A percentile compares a stretch with the other conserved stretches of the same genome.
phyloP scores from a whole-genome alignment of 2,888 invertebrate genomes.

The Ornithoptera priamus region DNA sequence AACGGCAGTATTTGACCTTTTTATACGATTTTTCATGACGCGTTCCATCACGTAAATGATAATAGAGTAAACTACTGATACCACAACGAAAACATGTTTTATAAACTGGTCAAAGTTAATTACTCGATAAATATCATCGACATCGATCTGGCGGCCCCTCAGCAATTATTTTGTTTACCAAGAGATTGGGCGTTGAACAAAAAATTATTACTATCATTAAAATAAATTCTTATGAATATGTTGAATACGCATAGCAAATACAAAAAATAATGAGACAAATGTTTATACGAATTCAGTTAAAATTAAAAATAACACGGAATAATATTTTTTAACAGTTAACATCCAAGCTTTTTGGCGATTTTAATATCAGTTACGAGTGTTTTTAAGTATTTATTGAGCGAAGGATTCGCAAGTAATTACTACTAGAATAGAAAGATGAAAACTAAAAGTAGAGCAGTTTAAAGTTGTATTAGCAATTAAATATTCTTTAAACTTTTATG shows the following conservation, averaged over 20 bases:
- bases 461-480: too few relatives aligned
- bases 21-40: background rate
- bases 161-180: slow-evolving; percentile 14
- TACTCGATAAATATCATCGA: background rate
- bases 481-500: too few relatives aligned
- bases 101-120: slow-evolving; percentile 10
- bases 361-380: too few relatives aligned
- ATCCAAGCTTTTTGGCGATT: too few relatives aligned
- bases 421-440: too few relatives aligned
- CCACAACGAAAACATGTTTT: slow-evolving; percentile 18
- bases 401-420: too few relatives aligned
- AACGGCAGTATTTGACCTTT: background rate
- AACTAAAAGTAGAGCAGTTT: too few relatives aligned
- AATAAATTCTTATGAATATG: background rate
- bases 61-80: slow-evolving; percentile 5
- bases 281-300: background rate
- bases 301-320: background rate
- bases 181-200: background rate
- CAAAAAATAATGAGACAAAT: background rate
- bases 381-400: too few relatives aligned
- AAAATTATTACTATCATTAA: background rate
- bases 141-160: slow-evolving; percentile 1
- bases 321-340: background rate
- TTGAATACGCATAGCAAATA: background rate
- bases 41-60: background rate